These are phyloP conservation scores for Platysteira castanea DNA, from an alignment of 2,113 vertebrate species.

Conservation along the genomic window DNA sequence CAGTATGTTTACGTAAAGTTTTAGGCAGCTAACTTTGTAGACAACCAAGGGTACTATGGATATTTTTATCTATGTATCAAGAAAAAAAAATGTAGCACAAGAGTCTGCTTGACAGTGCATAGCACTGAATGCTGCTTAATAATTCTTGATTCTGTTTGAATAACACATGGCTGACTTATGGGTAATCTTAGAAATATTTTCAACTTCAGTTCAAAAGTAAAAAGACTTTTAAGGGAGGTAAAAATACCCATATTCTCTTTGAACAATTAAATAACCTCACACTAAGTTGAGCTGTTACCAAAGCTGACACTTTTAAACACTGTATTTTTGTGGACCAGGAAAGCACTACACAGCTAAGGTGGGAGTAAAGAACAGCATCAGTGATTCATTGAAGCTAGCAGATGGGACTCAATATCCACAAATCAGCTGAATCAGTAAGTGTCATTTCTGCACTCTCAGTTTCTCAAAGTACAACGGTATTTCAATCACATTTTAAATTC, in stretches of 20 bases:
- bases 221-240: neutral
- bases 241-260: neutral
- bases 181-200: neutral
- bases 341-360: neutral
- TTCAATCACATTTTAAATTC: conserved; percentile 31
- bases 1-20: neutral
- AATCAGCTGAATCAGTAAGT: conserved; percentile 36
- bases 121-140: neutral
- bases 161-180: neutral
- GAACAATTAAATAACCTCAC: conserved; percentile 6
- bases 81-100: neutral
- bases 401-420: conserved; percentile 27
- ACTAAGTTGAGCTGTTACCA: neutral
- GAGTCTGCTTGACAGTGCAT: neutral
- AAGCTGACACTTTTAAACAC: neutral
- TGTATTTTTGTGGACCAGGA: neutral
- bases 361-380: neutral
- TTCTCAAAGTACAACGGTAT: neutral
- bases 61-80: neutral
- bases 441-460: conserved; percentile 13
- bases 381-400: conserved; percentile 34
- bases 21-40: neutral
- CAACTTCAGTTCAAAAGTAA: neutral
- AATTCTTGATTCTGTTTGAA: neutral
- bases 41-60: neutral